These are phyloP conservation scores for Malacoraja senta DNA, from an alignment of 2,797 vertebrate genomes.

Conservation along the genomic window DNA sequence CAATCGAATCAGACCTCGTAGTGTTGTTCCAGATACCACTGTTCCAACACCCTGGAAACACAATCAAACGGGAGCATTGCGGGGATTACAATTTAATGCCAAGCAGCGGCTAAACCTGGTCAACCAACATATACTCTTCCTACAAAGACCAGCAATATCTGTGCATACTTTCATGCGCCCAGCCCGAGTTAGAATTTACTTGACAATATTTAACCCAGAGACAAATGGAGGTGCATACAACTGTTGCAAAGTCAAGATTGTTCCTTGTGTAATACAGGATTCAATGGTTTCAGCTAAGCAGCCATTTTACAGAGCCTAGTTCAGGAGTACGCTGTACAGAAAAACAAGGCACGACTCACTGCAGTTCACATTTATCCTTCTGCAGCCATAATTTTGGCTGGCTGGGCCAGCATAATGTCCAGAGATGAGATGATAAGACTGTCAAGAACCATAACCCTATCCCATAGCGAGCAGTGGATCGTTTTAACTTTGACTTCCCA, in stretches of 20 bases:
- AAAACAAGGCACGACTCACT: too few relatives aligned
- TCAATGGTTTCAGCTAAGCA: too few relatives aligned
- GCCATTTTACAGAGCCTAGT: too few relatives aligned
- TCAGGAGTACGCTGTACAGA: too few relatives aligned
- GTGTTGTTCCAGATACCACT: slow-evolving; percentile 90
- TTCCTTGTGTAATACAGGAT: too few relatives aligned
- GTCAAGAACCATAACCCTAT: too few relatives aligned
- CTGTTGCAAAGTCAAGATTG: neutral
- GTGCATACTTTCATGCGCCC: neutral
- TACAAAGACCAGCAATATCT: neutral
- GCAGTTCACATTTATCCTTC: too few relatives aligned
- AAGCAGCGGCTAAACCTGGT: neutral
- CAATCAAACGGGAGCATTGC: neutral
- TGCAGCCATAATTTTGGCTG: too few relatives aligned
- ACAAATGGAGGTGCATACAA: neutral
- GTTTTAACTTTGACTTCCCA: too few relatives aligned
- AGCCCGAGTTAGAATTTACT: neutral
- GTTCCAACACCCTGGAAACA: slow-evolving; percentile 83
- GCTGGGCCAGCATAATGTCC: too few relatives aligned
- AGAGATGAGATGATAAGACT: too few relatives aligned
- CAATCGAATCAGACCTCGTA: slow-evolving; percentile 87
- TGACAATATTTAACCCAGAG: neutral
- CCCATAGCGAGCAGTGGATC: too few relatives aligned
- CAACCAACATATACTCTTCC: neutral
- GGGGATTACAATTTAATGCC: neutral